Conservation (phyloP, 2,797 vertebrate genomes). For the Babyrousa celebensis region DNA sequence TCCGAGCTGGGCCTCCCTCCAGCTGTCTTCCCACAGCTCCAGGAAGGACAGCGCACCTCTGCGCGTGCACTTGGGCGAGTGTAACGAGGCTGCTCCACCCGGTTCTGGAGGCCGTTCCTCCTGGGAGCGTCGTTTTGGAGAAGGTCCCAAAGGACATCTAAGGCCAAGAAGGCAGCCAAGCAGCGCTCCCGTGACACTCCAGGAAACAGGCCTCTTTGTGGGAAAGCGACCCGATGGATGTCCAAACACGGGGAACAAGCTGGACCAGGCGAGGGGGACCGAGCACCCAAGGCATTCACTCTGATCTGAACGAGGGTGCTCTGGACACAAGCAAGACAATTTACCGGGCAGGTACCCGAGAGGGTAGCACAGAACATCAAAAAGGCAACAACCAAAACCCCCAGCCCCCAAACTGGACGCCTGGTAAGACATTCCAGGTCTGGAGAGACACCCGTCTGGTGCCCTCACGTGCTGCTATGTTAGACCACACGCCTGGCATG, state of each 20-base stretch:
- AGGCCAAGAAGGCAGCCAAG: neutral
- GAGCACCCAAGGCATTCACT: neutral
- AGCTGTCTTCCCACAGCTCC: neutral
- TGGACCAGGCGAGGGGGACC: neutral
- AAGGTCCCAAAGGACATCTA: neutral
- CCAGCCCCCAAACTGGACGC: neutral
- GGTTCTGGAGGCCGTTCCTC: neutral
- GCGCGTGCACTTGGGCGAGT: too few species aligned
- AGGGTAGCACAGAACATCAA: too few species aligned
- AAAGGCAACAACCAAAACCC: too few species aligned
- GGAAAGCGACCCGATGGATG: neutral
- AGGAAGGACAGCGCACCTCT: neutral
- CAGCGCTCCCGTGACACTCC: fast-evolving
- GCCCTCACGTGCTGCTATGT: fast-evolving
- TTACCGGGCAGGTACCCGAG: neutral
- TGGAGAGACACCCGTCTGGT: fast-evolving
- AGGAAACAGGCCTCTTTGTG: neutral
- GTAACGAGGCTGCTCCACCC: neutral
- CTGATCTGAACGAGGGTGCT: fast-evolving
- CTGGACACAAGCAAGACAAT: neutral
- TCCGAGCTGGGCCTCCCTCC: too few species aligned
- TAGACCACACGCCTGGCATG: neutral
- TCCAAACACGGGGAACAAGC: fast-evolving
- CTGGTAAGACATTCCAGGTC: too few species aligned
- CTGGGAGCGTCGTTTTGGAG: neutral